Evolutionary conservation across 2,797 vertebrate genomes (phyloP), one percentile per base, ranked within the genome.

Genomic region (Philypnodon macrostomus): DNA sequence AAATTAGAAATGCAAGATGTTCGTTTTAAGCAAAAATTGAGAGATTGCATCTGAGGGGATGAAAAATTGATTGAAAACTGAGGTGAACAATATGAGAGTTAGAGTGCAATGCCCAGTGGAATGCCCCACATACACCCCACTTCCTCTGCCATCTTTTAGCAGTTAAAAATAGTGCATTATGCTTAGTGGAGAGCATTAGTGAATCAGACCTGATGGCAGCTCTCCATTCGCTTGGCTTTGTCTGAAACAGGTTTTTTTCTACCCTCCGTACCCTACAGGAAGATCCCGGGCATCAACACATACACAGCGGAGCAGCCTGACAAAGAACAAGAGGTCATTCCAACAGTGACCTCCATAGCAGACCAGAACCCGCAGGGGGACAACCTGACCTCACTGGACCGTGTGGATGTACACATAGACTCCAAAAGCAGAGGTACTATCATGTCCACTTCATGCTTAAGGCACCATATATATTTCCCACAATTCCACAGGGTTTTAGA

Each of bases 261-360:
- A 8, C 5, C n/a, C 35, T 44, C 30, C 33, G 44, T 27, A 27
- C 53, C 64, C 59, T 58, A 13, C 72, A 88, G 87, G 78, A 88
- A 87, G 81, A 84, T 85, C 40, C 85, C 81, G 0, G 83, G 80
- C 67, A 79, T 84, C 67, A 80, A 83, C 69, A 86, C 77, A 7
- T 87, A 85, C 66, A 78, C 82, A 32, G 64, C 50, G 5, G 82
- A 87, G 75, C 83, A 86, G 73, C 69, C 85, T 3, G 85, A 88
- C 56, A 88, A 88, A 79, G 83, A 88, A 78, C 83, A 86, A 73
- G 85, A 87, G 79, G 87, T 88, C 63, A 84, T 88, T 37, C 82
- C 87, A 0, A 70, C 85, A 0, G 85, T 88, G 72, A 79, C 83
- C 76, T 87, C 87, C 49, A 77, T 87, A 44, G 77, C 72, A 10